phyloP scores from a whole-genome alignment of 2,797 vertebrate species.

The Tapera naevia region DNA sequence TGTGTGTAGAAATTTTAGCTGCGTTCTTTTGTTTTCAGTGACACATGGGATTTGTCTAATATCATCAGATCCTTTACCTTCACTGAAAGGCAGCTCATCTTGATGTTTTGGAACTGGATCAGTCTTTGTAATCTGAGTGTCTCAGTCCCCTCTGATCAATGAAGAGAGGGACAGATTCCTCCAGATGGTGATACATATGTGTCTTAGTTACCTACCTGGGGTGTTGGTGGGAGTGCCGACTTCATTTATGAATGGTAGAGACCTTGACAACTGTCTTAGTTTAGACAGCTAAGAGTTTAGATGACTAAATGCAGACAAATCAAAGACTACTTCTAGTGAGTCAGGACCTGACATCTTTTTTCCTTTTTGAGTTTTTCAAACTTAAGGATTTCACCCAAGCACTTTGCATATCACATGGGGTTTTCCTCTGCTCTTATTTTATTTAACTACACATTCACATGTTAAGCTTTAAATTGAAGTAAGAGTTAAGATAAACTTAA shows the following conservation, averaged over 20 bases:
- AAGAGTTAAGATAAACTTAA: not conserved
- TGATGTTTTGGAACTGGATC: too few relatives aligned
- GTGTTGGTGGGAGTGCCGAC: not conserved
- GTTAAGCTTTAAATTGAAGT: not conserved
- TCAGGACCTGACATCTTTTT: not conserved
- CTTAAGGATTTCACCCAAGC: accelerated
- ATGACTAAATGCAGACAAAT: not conserved
- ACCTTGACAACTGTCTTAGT: not conserved
- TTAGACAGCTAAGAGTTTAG: not conserved
- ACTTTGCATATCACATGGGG: not conserved
- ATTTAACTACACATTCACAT: not conserved
- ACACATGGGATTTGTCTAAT: not conserved
- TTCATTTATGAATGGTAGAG: not conserved
- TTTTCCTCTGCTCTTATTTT: not conserved
- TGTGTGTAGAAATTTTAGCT: not conserved
- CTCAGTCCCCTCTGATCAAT: not conserved
- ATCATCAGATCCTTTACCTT: not conserved
- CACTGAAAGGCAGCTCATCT: not conserved
- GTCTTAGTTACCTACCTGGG: not conserved
- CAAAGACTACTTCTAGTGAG: not conserved
- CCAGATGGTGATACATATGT: not conserved
- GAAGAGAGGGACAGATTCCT: not conserved
- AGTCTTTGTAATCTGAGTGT: too few relatives aligned
- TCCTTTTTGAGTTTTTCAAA: not conserved
- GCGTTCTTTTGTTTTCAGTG: not conserved